phyloP scores from a whole-genome alignment of 2,113 vertebrate genomes.

The Lonchura striata region DNA sequence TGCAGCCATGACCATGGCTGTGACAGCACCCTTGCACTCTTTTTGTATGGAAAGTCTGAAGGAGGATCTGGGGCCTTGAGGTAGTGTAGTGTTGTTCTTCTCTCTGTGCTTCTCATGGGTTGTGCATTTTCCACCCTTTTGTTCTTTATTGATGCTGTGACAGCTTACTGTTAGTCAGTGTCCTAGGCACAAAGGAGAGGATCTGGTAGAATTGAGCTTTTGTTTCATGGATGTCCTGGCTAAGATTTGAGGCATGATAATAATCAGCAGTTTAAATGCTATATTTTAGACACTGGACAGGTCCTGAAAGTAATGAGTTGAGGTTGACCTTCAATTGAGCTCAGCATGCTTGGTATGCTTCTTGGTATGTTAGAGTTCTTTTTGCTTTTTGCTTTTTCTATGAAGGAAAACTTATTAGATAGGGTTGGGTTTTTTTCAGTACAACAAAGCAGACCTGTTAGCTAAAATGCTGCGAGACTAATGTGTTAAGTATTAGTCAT shows the following conservation, averaged over 20 bases:
- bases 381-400: background rate
- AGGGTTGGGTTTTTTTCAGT: background rate
- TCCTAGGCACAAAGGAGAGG: background rate
- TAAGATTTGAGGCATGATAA: background rate
- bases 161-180: background rate
- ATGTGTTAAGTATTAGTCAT: background rate
- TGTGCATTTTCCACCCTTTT: background rate
- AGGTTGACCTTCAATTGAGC: background rate
- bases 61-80: background rate
- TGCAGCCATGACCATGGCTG: background rate
- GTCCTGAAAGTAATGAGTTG: background rate
- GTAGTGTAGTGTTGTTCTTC: fast-evolving
- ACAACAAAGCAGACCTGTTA: background rate
- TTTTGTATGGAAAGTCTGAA: background rate
- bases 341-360: background rate
- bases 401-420: background rate
- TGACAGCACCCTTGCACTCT: background rate
- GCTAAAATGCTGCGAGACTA: background rate
- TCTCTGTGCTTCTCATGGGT: background rate
- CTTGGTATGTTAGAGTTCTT: background rate
- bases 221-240: background rate
- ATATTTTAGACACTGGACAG: background rate
- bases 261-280: background rate
- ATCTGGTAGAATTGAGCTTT: background rate
- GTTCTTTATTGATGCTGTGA: background rate